These are phyloP conservation scores for Casuarius casuarius DNA, from an alignment of 2,113 vertebrate species.

Conservation along the genomic window DNA sequence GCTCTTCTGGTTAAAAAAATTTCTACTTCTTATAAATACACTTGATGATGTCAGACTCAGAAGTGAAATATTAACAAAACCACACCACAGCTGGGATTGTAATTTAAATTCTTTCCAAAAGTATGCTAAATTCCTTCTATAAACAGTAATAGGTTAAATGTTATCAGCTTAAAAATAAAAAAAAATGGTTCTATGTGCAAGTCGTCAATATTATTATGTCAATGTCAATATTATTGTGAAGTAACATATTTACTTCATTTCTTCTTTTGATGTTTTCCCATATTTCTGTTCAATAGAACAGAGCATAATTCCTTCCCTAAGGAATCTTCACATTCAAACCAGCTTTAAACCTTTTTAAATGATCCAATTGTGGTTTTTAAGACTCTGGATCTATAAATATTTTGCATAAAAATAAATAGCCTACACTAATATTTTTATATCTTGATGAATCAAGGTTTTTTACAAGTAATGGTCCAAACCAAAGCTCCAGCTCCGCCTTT, in stretches of 20 bases:
- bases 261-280: background rate
- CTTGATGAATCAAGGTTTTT: background rate
- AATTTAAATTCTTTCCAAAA: background rate
- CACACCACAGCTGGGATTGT: background rate
- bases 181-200: background rate
- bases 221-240: background rate
- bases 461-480: background rate
- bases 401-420: background rate
- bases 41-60: background rate
- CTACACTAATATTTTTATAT: background rate
- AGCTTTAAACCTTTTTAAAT: background rate
- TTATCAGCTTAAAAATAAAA: background rate
- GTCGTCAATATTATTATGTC: background rate
- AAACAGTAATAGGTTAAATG: background rate
- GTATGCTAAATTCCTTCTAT: background rate
- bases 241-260: background rate
- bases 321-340: background rate
- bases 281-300: background rate
- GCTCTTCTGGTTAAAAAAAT: background rate
- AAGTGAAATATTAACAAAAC: background rate
- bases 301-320: background rate
- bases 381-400: background rate
- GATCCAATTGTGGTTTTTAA: background rate
- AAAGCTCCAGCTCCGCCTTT: background rate
- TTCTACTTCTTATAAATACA: background rate